Evolutionary conservation across 2,113 vertebrate species (phyloP).

Genomic region (Xiphias gladius): DNA sequence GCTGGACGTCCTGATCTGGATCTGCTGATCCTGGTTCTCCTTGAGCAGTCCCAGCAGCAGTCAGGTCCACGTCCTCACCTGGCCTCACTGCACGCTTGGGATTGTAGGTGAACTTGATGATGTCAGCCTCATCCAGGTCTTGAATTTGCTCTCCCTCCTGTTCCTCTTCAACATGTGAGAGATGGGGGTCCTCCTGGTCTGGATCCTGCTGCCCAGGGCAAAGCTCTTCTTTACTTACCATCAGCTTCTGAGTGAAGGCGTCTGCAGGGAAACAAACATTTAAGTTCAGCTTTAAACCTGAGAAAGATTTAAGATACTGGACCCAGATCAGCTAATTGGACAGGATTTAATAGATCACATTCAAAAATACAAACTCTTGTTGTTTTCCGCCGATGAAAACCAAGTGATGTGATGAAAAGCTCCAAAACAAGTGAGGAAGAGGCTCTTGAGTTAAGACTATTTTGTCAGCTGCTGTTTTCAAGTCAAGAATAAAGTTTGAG

Average conservation of each 20-base stretch:
- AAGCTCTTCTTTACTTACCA: neutral
- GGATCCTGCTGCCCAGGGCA: neutral
- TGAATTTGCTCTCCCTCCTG: neutral
- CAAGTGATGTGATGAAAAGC: too few species aligned
- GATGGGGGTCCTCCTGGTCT: neutral
- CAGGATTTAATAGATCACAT: too few species aligned
- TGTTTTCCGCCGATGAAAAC: too few species aligned
- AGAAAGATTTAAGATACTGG: too few species aligned
- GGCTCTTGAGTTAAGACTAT: too few species aligned
- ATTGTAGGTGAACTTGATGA: constrained; percentile 44
- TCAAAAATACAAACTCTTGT: too few species aligned
- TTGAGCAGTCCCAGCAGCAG: neutral
- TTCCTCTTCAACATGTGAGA: neutral
- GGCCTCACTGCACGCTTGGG: neutral
- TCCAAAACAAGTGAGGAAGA: too few species aligned
- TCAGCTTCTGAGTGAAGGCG: constrained; percentile 6
- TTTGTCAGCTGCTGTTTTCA: too few species aligned
- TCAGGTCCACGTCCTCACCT: neutral
- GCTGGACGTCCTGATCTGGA: neutral
- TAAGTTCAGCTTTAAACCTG: neutral
- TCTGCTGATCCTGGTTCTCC: neutral
- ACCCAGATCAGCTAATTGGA: too few species aligned
- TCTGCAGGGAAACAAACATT: constrained; percentile 11
- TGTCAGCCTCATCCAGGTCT: constrained; percentile 2
- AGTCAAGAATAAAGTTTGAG: too few species aligned